A percentile compares a stretch with the other conserved stretches of the same genome.
Conservation (phyloP, 2,113 vertebrate genomes). For the Hydrochoerus hydrochaeris region DNA sequence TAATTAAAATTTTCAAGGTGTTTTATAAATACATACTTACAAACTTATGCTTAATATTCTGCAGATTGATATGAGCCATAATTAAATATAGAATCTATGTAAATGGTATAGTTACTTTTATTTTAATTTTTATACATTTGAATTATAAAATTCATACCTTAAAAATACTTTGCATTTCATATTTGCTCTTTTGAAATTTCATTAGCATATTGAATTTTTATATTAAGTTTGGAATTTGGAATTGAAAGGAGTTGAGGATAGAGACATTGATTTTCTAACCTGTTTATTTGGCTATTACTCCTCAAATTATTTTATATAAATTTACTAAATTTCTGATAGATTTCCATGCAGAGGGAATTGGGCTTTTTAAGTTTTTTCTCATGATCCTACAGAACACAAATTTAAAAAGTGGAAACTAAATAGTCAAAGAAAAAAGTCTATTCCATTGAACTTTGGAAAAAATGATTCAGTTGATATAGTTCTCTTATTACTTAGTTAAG, state of each 20-base stretch:
- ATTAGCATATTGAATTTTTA: background rate
- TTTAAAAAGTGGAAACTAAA: background rate
- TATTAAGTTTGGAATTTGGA: constrained; percentile 19
- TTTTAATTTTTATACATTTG: constrained; percentile 32
- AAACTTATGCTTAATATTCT: background rate
- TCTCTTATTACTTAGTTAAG: constrained; percentile 6
- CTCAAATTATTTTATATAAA: constrained; percentile 9
- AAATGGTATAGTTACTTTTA: background rate
- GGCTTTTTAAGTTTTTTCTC: background rate
- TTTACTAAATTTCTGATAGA: background rate
- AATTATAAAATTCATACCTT: background rate
- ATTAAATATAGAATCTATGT: background rate
- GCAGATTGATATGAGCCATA: background rate
- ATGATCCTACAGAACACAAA: background rate
- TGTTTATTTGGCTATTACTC: background rate
- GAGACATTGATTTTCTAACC: constrained; percentile 22
- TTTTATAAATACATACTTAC: background rate
- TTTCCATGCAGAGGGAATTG: background rate
- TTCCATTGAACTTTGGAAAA: background rate
- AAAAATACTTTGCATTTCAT: background rate
- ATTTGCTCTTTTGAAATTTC: background rate
- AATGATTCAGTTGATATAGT: background rate
- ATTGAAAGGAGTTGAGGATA: background rate
- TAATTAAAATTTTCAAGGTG: constrained; percentile 35
- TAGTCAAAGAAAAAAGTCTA: constrained; percentile 27